Percentiles rank a stretch among this genome's conserved stretches.
Evolutionary conservation across 2,113 vertebrate genomes (phyloP).

Genomic region (Trachemys scripta): DNA sequence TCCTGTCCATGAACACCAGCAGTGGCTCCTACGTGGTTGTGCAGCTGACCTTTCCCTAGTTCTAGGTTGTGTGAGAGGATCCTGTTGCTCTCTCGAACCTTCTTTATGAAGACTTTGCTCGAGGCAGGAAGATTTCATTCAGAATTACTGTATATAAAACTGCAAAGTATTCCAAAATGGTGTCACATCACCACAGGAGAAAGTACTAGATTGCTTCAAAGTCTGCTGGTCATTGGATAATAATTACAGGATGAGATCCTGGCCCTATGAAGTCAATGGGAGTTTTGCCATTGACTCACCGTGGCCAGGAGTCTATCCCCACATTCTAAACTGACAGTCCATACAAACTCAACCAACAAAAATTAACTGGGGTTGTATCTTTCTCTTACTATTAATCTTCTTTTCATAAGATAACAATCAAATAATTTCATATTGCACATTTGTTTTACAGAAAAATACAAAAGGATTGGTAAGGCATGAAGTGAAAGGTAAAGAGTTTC

Average conservation of each 20-base stretch:
- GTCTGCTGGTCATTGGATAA: background rate
- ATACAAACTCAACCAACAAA: conserved; percentile 49
- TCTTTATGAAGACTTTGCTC: background rate
- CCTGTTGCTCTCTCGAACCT: background rate
- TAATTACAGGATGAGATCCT: conserved; percentile 29
- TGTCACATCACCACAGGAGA: background rate
- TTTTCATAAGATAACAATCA: conserved; percentile 71
- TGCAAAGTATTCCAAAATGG: background rate
- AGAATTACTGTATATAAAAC: background rate
- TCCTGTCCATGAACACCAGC: rapidly evolving
- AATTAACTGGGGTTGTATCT: conserved; percentile 56
- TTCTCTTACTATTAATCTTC: conserved; percentile 64
- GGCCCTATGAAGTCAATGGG: background rate
- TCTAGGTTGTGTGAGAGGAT: background rate
- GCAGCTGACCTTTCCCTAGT: background rate
- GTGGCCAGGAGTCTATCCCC: conserved; percentile 16
- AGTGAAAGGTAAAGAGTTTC: conserved; percentile 73
- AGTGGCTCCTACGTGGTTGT: background rate
- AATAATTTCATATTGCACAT: conserved; percentile 74
- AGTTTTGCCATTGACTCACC: background rate
- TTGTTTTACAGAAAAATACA: conserved; percentile 68
- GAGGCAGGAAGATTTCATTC: background rate
- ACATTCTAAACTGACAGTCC: conserved; percentile 33
- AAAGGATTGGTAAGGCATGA: conserved; percentile 73
- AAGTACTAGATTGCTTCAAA: background rate